A percentile compares a stretch with the other conserved stretches of the same genome.
phyloP scores from a whole-genome alignment of 2,797 vertebrate genomes.

The Acridotheres tristis region DNA sequence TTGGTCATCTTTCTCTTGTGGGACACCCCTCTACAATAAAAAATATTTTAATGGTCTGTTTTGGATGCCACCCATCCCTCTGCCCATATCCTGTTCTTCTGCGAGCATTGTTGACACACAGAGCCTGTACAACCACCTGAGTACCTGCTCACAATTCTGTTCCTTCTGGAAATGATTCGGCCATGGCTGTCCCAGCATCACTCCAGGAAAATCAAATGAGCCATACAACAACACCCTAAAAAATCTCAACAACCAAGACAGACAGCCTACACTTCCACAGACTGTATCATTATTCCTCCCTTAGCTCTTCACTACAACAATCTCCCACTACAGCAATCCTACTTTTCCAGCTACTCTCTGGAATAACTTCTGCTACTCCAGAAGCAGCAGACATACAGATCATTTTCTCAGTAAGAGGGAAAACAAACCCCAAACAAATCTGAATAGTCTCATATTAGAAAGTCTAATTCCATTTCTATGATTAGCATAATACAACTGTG shows the following conservation, averaged over 20 bases:
- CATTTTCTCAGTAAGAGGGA: background rate
- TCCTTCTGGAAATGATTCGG: background rate
- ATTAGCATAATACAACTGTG: background rate
- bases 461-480: background rate
- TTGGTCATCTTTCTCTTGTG: background rate
- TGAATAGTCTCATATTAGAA: background rate
- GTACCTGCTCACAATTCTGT: background rate
- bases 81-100: background rate
- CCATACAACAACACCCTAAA: background rate
- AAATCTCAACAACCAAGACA: background rate
- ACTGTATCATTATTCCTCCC: background rate
- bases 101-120: background rate
- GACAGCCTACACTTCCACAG: background rate
- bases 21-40: background rate
- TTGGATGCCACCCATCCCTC: background rate
- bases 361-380: background rate
- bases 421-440: background rate
- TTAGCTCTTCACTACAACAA: background rate
- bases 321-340: background rate
- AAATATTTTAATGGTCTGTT: background rate
- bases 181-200: background rate
- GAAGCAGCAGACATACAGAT: background rate
- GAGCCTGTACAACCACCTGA: background rate
- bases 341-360: background rate
- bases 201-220: background rate